phyloP scores from a whole-genome alignment of 2,888 invertebrate genomes.

The Hirtodrosophila duncani region DNA sequence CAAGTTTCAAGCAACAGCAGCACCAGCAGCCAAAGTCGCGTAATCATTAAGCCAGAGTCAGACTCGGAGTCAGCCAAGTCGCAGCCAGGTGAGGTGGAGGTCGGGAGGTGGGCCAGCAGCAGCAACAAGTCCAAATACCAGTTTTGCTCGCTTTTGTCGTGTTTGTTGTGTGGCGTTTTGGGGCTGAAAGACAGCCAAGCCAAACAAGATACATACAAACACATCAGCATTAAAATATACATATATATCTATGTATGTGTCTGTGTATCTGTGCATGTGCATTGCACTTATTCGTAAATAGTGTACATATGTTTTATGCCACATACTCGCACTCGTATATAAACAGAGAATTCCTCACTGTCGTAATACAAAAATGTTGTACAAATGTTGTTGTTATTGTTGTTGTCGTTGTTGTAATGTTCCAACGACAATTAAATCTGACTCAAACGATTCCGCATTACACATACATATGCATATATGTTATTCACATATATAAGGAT shows the following conservation, averaged over 20 bases:
- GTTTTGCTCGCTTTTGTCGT: constrained; percentile 40
- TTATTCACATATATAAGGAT: no score
- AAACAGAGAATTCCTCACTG: no score
- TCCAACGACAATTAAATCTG: no score
- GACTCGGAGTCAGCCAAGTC: background rate
- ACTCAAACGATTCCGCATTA: no score
- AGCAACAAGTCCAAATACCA: constrained; percentile 52
- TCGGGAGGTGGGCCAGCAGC: constrained; percentile 1
- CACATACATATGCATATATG: no score
- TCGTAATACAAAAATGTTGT: no score
- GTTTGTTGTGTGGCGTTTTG: constrained; percentile 16
- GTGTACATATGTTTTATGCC: no score
- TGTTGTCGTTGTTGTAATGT: no score
- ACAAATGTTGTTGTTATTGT: no score
- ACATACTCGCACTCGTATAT: no score
- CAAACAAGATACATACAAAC: constrained; percentile 1
- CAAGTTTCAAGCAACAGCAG: constrained; percentile 32
- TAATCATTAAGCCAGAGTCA: constrained; percentile 46
- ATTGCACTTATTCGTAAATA: no score
- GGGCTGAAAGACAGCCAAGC: background rate
- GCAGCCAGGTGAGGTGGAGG: background rate
- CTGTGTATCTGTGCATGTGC: no score
- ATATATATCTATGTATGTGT: constrained; percentile 7
- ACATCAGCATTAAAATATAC: constrained; percentile 8
- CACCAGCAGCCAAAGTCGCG: constrained; percentile 41